These are phyloP conservation scores for Akabosia matsudoensis DNA, from an alignment of 1,140 invertebrate species.

Conservation along the genomic window DNA sequence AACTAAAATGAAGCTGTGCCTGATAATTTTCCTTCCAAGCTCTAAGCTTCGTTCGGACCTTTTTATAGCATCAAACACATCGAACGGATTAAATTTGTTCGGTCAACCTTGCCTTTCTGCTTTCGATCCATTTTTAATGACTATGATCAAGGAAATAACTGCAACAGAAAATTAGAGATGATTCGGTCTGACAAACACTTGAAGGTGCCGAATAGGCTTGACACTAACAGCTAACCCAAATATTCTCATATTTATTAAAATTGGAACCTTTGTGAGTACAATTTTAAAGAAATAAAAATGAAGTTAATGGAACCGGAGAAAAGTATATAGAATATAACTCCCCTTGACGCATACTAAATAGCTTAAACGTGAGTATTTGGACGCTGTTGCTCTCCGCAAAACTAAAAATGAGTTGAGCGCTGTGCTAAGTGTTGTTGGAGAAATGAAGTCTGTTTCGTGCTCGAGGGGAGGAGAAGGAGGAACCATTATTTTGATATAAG, in stretches of 20 bases:
- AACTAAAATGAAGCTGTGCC: no score
- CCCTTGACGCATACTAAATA: no score
- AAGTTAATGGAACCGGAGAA: no score
- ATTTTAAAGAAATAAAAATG: no score
- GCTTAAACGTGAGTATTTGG: no score
- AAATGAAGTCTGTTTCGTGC: constrained; percentile 13
- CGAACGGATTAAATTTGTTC: background rate
- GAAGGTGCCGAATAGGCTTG: constrained; percentile 42
- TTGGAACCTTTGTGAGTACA: no score
- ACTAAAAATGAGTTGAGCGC: background rate
- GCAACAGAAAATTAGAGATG: constrained; percentile 41
- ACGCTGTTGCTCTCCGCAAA: background rate
- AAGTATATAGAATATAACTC: no score
- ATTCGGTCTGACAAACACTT: constrained; percentile 35
- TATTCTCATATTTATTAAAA: background rate
- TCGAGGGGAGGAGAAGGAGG: constrained; percentile 16
- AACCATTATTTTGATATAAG: constrained; percentile 17
- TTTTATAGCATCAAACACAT: no score
- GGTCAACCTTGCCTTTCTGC: background rate
- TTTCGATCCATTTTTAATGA: constrained; percentile 10
- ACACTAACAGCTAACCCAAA: background rate
- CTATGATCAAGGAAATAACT: constrained; percentile 43
- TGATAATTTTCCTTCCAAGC: no score
- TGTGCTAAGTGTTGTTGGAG: background rate
- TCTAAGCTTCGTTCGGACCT: no score